Percentiles rank a stretch among this genome's conserved stretches.
phyloP scores from a whole-genome alignment of 2,113 vertebrate species.

The Rhombomys opimus region DNA sequence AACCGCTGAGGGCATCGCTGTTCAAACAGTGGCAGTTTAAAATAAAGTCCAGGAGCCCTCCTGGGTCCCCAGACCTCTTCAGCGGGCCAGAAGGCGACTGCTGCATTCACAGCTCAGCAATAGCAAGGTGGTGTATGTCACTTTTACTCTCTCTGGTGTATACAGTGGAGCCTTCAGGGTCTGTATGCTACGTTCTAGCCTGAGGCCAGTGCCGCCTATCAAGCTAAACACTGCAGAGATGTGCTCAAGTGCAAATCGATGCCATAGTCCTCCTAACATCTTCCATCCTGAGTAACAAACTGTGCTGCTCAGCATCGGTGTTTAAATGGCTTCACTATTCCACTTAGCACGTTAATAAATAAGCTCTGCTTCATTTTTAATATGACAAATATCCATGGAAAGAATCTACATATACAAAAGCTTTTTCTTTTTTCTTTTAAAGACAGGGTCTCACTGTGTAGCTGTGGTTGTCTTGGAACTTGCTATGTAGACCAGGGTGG shows the following conservation, averaged over 20 bases:
- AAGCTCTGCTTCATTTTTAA: conserved; percentile 23
- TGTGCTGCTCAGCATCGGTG: neutral
- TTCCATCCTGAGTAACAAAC: conserved; percentile 12
- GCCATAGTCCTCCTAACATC: neutral
- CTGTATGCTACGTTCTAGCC: neutral
- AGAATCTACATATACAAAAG: neutral
- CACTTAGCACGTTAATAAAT: conserved; percentile 26
- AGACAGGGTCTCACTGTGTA: neutral
- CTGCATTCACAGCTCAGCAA: neutral
- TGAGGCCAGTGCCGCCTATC: neutral
- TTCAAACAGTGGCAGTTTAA: neutral
- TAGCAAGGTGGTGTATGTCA: neutral
- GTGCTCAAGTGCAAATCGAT: neutral
- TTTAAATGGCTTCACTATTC: neutral
- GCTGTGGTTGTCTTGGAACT: neutral
- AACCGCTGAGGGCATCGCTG: neutral
- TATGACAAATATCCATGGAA: neutral
- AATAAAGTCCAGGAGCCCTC: neutral
- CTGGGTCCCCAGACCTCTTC: neutral
- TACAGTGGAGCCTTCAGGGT: neutral
- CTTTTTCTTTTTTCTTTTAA: neutral
- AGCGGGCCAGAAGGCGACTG: neutral
- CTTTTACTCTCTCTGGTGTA: neutral
- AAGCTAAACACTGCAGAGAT: neutral
- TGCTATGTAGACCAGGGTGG: neutral